Evolutionary conservation across 2,888 invertebrate genomes (phyloP).

Genomic region (Chelonus formosanus): DNA sequence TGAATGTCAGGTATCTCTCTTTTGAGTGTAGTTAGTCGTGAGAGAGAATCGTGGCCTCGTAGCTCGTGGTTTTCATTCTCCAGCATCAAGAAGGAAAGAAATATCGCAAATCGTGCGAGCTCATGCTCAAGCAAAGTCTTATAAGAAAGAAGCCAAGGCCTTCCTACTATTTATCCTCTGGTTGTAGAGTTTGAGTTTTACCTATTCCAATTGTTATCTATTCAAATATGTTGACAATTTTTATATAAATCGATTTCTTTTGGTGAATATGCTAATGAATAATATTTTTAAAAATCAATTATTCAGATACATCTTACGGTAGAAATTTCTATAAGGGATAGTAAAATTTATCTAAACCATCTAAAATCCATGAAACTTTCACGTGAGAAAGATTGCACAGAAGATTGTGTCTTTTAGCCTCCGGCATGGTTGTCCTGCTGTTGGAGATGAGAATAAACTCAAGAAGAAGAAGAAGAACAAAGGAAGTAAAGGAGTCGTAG

Average conservation of each 20-base stretch:
- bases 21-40: conserved; percentile 24
- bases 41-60: conserved; percentile 28
- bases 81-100: conserved; percentile 2
- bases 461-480: conserved; percentile 23
- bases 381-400: conserved; percentile 31
- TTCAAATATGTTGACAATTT: too few relatives aligned
- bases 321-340: conserved; percentile 4
- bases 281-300: too few relatives aligned
- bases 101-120: conserved; percentile 24
- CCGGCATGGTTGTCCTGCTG: conserved; percentile 23
- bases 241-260: too few relatives aligned
- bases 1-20: neutral
- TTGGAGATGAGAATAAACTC: conserved; percentile 6
- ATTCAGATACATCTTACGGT: too few relatives aligned
- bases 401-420: conserved; percentile 33
- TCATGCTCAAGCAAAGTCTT: conserved; percentile 14
- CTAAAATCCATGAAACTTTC: conserved; percentile 30
- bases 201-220: too few relatives aligned
- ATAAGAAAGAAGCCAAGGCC: conserved; percentile 12
- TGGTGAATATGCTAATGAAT: too few relatives aligned
- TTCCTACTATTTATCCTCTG: neutral
- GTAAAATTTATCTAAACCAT: conserved; percentile 33
- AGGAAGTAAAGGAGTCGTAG: conserved; percentile 20
- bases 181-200: too few relatives aligned
- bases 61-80: conserved; percentile 26